phyloP scores from a whole-genome alignment of 2,113 vertebrate genomes.

The Maccullochella peelii region DNA sequence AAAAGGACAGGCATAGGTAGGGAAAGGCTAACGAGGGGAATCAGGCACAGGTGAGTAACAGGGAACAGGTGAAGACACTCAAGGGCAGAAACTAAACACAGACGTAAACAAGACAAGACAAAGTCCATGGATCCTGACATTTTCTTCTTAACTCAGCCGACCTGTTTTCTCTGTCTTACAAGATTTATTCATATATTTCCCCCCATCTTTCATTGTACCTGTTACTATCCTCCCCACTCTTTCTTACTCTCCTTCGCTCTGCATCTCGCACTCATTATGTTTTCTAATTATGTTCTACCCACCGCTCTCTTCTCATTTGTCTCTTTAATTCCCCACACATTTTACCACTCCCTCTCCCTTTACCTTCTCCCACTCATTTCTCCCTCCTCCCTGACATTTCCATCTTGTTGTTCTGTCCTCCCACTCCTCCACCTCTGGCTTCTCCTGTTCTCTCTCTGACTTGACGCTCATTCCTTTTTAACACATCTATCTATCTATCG shows the following conservation, averaged over 20 bases:
- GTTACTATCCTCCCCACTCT: not conserved
- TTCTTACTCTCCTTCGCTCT: too few species aligned
- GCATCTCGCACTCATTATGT: not conserved
- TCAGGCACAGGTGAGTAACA: too few species aligned
- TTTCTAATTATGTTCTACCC: not conserved
- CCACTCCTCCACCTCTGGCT: not conserved
- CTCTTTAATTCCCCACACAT: slow-evolving; percentile 2
- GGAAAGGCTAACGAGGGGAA: too few species aligned
- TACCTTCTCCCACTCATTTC: not conserved
- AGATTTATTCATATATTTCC: not conserved
- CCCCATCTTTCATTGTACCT: not conserved
- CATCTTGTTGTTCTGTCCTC: not conserved
- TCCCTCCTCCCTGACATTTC: not conserved
- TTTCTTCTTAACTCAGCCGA: not conserved
- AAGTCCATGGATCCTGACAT: too few species aligned
- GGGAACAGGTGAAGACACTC: too few species aligned
- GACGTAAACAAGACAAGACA: too few species aligned
- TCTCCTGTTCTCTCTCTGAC: not conserved
- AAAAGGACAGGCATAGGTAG: too few species aligned
- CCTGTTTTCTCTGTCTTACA: too few species aligned
- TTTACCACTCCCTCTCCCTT: not conserved
- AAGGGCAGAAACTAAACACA: too few species aligned
- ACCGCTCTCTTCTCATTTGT: not conserved
- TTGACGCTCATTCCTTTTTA: not conserved
- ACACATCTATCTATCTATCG: too few species aligned